Evolutionary conservation across 64 coral and sea anemone species (phyloP).

Genomic region (Acropora tenuis): DNA sequence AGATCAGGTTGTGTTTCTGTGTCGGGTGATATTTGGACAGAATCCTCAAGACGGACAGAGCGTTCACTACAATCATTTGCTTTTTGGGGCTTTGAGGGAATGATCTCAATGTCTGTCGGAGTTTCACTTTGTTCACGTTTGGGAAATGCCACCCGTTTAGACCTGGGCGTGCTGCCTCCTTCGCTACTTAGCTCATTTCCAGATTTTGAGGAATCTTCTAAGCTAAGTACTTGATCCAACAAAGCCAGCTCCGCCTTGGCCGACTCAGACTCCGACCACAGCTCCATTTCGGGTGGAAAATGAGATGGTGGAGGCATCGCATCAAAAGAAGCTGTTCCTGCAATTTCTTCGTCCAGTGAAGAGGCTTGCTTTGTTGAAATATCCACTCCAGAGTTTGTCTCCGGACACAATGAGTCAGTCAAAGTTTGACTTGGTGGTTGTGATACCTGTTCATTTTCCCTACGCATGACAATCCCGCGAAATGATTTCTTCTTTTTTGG

Average conservation of each 20-base stretch:
- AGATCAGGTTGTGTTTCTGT: not conserved
- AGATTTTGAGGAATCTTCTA: conserved; percentile 22
- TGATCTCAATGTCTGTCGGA: not conserved
- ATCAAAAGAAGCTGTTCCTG: conserved; percentile 22
- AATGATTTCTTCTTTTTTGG: conserved; percentile 35
- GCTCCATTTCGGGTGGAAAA: conserved; percentile 54
- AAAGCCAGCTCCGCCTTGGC: conserved; percentile 31
- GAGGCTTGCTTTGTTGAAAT: not conserved
- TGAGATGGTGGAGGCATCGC: conserved; percentile 37
- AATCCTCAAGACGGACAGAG: not conserved
- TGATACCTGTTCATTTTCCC: not conserved
- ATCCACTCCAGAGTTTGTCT: not conserved
- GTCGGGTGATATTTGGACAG: not conserved
- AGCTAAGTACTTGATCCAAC: conserved; percentile 26
- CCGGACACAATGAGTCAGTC: not conserved
- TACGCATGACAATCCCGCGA: conserved; percentile 1
- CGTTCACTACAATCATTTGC: not conserved
- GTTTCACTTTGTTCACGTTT: not conserved
- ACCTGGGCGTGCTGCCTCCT: not conserved
- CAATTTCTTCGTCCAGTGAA: conserved; percentile 4
- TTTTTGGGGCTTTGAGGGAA: not conserved
- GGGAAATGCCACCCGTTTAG: not conserved
- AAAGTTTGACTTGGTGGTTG: not conserved
- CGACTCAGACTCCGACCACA: conserved; percentile 25
- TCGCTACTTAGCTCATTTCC: conserved; percentile 18